A percentile compares a stretch with the other conserved stretches of the same genome.
These are phyloP conservation scores for Lepus oiostolus DNA, from an alignment of 2,797 vertebrate genomes.

Conservation along the genomic window DNA sequence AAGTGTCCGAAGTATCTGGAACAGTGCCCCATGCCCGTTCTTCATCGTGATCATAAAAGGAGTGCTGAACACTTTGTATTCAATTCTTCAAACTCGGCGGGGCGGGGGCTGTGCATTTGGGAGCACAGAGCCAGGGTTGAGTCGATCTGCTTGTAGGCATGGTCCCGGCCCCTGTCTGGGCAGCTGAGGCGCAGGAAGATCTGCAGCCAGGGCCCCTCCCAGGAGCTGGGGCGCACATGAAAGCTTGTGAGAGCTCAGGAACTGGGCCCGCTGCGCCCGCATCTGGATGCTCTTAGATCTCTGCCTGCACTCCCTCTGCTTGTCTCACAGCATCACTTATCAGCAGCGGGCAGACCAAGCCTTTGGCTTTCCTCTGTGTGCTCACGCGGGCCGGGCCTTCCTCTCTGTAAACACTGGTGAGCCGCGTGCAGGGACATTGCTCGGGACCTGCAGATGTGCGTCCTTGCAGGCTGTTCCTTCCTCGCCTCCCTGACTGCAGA, in stretches of 20 bases:
- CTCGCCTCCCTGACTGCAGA: rapidly evolving
- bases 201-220: background rate
- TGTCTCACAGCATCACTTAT: conserved; percentile 72
- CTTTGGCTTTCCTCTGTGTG: conserved; percentile 40
- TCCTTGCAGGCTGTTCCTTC: background rate
- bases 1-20: background rate
- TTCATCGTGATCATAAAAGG: background rate
- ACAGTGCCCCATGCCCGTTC: rapidly evolving
- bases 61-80: background rate
- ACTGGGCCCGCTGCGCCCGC: conserved; percentile 59
- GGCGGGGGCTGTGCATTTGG: background rate
- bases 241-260: conserved; percentile 70
- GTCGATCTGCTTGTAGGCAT: background rate
- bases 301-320: conserved; percentile 65
- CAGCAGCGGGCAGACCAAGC: conserved; percentile 63
- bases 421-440: background rate
- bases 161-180: background rate
- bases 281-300: conserved; percentile 77
- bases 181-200: background rate
- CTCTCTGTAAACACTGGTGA: conserved; percentile 64
- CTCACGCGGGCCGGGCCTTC: conserved; percentile 32
- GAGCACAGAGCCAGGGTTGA: background rate
- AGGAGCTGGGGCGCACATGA: conserved; percentile 52
- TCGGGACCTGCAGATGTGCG: background rate
- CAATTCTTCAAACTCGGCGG: background rate